Conservation (phyloP, 2,113 vertebrate genomes). For the Mesocricetus auratus region DNA sequence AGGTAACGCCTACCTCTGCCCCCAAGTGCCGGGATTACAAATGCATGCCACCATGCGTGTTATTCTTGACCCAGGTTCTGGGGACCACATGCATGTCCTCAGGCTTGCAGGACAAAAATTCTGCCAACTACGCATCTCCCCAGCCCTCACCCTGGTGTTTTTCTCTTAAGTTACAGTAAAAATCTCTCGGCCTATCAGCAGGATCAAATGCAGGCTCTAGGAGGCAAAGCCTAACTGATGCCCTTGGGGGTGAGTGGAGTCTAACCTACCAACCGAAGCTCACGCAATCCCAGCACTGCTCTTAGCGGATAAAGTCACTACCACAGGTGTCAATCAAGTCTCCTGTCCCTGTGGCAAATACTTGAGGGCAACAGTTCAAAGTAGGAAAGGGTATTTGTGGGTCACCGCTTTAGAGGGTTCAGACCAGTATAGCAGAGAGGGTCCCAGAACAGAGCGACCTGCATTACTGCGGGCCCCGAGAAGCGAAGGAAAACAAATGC, state of each 20-base stretch:
- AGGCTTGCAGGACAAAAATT: background rate
- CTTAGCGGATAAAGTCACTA: background rate
- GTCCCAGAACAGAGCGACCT: background rate
- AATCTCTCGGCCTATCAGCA: background rate
- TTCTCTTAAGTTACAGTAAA: background rate
- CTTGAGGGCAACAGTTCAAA: background rate
- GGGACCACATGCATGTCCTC: background rate
- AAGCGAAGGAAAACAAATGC: background rate
- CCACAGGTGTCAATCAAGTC: no score
- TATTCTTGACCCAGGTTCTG: background rate
- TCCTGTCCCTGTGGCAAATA: background rate
- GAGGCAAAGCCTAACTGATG: background rate
- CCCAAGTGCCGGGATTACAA: background rate
- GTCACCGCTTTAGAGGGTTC: background rate
- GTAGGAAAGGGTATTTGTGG: background rate
- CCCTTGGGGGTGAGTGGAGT: background rate
- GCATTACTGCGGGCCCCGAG: no score
- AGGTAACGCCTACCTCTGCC: background rate
- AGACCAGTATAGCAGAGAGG: background rate
- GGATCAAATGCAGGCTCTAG: background rate
- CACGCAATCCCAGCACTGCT: background rate
- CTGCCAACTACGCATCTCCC: background rate
- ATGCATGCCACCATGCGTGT: background rate
- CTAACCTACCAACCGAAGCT: background rate
- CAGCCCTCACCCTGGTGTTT: background rate